Evolutionary conservation across 2,113 vertebrate species (phyloP).

Genomic region (Rhinichthys klamathensis): DNA sequence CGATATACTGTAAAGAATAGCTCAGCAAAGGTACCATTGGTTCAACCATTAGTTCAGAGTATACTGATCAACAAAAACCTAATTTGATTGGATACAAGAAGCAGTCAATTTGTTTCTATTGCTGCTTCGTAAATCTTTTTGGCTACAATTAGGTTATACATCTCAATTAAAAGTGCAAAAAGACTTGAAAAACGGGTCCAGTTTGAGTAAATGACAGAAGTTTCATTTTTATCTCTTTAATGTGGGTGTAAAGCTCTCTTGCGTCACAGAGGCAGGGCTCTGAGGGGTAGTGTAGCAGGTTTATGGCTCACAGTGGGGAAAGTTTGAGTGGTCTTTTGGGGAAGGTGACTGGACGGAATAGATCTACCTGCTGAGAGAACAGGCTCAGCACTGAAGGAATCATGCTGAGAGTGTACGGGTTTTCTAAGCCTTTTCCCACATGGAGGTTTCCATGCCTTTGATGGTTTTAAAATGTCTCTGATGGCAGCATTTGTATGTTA

Average conservation of each 20-base stretch:
- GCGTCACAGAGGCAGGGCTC: slow-evolving; percentile 25
- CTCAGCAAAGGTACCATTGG: not conserved
- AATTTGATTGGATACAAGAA: not conserved
- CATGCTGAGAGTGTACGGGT: slow-evolving; percentile 38
- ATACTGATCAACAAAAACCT: not conserved
- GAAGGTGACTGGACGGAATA: slow-evolving; percentile 41
- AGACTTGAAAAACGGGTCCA: not conserved
- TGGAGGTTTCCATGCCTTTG: slow-evolving; percentile 56
- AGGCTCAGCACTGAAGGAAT: slow-evolving; percentile 25
- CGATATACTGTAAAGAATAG: not conserved
- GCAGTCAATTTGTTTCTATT: not conserved
- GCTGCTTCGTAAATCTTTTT: slow-evolving; percentile 8
- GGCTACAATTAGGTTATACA: not conserved
- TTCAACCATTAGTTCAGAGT: not conserved
- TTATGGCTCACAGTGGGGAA: slow-evolving; percentile 44
- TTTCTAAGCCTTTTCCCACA: slow-evolving; percentile 38
- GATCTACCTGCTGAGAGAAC: slow-evolving; percentile 55
- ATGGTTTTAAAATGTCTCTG: slow-evolving; percentile 55
- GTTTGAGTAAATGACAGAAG: not conserved
- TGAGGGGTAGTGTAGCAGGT: slow-evolving; percentile 24
- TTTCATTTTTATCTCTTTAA: not conserved
- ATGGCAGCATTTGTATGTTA: slow-evolving; percentile 39
- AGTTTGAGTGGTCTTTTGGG: slow-evolving; percentile 26
- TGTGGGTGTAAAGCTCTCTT: slow-evolving; percentile 6
- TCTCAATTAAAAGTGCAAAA: not conserved